Conservation (phyloP, 2,113 vertebrate species). For the Rhabdornis inornatus region DNA sequence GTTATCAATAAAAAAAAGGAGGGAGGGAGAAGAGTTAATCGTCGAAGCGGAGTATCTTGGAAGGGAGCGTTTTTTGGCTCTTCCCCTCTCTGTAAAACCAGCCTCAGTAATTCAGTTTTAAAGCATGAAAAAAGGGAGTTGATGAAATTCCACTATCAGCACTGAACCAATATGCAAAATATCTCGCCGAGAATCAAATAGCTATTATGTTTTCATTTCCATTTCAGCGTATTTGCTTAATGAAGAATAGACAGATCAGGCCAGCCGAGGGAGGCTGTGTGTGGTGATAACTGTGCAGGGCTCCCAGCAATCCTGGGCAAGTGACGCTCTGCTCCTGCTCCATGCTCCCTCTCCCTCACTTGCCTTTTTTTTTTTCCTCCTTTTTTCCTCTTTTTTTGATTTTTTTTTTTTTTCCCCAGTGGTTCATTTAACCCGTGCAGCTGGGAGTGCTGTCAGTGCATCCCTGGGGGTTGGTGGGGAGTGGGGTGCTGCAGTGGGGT, state of each 20-base stretch:
- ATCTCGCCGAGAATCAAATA: slow-evolving; percentile 99
- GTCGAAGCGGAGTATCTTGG: slow-evolving; percentile 79
- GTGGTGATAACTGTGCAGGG: slow-evolving; percentile 91
- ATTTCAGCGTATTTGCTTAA: slow-evolving; percentile 99
- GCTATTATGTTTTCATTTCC: slow-evolving; percentile 99
- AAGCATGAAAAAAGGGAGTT: slow-evolving; percentile 92
- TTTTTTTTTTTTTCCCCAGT: neutral
- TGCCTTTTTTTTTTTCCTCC: neutral
- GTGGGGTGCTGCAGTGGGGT: neutral
- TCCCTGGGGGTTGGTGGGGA: accelerated
- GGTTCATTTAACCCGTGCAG: neutral
- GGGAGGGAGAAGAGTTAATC: slow-evolving; percentile 80
- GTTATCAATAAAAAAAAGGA: slow-evolving; percentile 78
- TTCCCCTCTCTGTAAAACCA: slow-evolving; percentile 72
- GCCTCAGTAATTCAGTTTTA: slow-evolving; percentile 94
- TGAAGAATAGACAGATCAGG: slow-evolving; percentile 99
- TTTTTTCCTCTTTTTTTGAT: neutral
- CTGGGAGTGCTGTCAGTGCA: accelerated
- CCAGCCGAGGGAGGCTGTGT: slow-evolving; percentile 89
- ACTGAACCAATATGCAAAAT: slow-evolving; percentile 99
- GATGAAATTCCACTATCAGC: slow-evolving; percentile 99
- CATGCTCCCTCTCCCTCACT: neutral
- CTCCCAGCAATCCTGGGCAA: slow-evolving; percentile 87
- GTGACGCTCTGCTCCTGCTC: slow-evolving; percentile 78
- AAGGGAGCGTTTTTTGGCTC: slow-evolving; percentile 72